Percentiles rank a stretch among this genome's conserved stretches.
Evolutionary conservation across 2,888 invertebrate species (phyloP).

Genomic region (Synergus itoensis): DNA sequence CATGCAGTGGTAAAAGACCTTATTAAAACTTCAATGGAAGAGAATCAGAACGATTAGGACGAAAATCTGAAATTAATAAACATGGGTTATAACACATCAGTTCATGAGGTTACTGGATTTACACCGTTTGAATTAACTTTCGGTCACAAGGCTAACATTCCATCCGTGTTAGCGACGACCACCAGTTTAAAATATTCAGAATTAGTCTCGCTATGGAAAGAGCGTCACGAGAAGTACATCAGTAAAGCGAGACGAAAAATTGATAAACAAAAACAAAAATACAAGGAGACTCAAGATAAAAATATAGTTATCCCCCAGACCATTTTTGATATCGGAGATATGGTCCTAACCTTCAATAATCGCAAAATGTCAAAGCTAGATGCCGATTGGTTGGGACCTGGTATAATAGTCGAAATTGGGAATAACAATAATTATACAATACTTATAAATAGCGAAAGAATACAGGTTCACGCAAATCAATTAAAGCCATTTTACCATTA

Average conservation of each 20-base stretch:
- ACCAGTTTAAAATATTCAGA: no score
- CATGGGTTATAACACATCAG: no score
- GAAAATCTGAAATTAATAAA: no score
- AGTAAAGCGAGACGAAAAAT: background rate
- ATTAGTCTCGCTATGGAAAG: no score
- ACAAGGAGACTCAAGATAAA: background rate
- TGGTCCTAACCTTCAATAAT: no score
- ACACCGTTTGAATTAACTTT: background rate
- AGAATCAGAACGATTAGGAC: background rate
- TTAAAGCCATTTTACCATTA: no score
- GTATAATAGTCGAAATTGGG: background rate
- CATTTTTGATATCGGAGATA: no score
- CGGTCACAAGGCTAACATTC: background rate
- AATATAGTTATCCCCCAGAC: no score
- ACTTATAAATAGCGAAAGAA: no score
- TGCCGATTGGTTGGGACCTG: background rate
- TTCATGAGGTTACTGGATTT: no score
- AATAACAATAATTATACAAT: background rate
- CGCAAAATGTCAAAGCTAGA: conserved; percentile 3
- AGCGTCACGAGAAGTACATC: background rate
- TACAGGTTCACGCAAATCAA: no score
- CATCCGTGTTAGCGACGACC: background rate
- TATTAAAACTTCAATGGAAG: background rate
- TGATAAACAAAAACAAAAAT: background rate
- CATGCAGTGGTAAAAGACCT: background rate